phyloP scores from a whole-genome alignment of 2,888 invertebrate species.

The Athalia circularis region DNA sequence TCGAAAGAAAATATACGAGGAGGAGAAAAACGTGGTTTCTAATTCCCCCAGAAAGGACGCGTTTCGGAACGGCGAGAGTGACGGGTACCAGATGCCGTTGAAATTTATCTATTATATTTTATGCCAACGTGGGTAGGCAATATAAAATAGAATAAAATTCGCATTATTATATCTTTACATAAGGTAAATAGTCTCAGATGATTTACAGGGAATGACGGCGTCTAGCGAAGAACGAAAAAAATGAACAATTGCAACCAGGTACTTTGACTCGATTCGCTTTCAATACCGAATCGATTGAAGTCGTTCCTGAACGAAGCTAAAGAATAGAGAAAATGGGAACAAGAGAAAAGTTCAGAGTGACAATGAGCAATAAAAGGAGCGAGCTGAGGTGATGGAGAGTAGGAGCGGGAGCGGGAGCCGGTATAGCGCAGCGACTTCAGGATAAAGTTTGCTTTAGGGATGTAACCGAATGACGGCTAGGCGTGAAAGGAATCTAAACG shows the following conservation, averaged over 20 bases:
- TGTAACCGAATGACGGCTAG: slow-evolving; percentile 33
- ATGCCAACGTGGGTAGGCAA: too few species aligned
- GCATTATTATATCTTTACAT: too few species aligned
- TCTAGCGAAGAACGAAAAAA: neutral
- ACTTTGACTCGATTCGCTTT: neutral
- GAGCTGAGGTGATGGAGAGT: neutral
- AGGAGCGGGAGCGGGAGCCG: neutral
- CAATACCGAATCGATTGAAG: neutral
- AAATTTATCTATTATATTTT: too few species aligned
- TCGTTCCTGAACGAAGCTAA: too few species aligned
- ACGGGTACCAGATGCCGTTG: too few species aligned
- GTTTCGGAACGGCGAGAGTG: too few species aligned
- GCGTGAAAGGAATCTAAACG: slow-evolving; percentile 34
- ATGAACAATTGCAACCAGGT: neutral
- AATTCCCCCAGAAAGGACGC: too few species aligned
- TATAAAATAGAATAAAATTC: too few species aligned
- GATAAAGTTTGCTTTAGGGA: slow-evolving; percentile 32
- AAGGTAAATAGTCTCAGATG: too few species aligned
- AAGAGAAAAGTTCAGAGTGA: neutral
- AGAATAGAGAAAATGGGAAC: neutral
- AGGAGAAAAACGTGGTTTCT: neutral
- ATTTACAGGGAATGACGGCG: too few species aligned
- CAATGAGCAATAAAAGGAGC: neutral
- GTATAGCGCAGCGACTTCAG: neutral
- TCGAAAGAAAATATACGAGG: neutral